Base-by-base conservation (phyloP, 2,888 invertebrate species). In the Palloptera scutellata region DNA sequence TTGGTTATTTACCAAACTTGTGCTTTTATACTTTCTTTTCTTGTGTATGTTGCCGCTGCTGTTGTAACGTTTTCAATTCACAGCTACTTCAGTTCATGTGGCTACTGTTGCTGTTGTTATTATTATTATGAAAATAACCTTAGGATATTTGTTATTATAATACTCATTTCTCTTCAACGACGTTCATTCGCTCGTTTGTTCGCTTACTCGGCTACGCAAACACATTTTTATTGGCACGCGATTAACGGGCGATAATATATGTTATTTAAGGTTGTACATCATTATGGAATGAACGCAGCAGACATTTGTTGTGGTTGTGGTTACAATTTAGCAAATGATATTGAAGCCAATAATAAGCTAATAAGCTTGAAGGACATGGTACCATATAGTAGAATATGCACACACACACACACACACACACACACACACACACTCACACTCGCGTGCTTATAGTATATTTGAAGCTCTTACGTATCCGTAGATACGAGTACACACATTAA, bases 291-390 rank as follows among this genome's bases (percentile, higher is more conserved):
- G 48, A 48, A 12, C 15, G 48, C 48, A 15, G 12, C 12, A 3
- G 15, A 2, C 2, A 48, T 5, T 3, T 5, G 2, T 15, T 12
- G 4, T 48, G 15, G 48, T 48, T 48, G 48, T 48, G 48, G 48
- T 48, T 48, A 48, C 48, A n/a, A 48, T 48, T 15, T n/a, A 48
- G 48, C 12, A 53, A 53, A 53, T 48, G 48, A 53, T 53, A 53
- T 53, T 53, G 53, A 53, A 53, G 15, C 53, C 53, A 53, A 53
- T 53, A 53, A 53, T 53, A 53, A 17, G 17, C 53, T 53, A 53
- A 53, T 53, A 53, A 53, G 53, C 53, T 19, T 17, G 8, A 15
- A 53, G 19, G 20, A 53, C 19, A 48, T 48, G n/a, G n/a, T n/a
- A n/a, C n/a, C n/a, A n/a, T 15, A n/a, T 11, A 48, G 10, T 8